Evolutionary conservation across 2,797 vertebrate species (phyloP).

Genomic region (Gouania willdenowi): DNA sequence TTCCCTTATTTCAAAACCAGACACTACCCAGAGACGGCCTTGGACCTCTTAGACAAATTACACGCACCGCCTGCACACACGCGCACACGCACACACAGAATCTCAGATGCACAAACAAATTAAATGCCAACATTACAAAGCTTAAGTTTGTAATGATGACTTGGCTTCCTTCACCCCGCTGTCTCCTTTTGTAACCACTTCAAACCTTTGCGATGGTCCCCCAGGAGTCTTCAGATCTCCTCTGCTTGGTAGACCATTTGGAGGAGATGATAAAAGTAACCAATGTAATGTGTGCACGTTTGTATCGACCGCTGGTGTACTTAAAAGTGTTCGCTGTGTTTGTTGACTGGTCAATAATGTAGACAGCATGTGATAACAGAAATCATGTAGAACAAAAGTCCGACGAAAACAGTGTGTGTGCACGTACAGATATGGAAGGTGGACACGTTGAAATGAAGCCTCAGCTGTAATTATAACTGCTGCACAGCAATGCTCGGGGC

Average conservation of each 20-base stretch:
- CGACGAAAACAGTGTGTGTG: too few species aligned
- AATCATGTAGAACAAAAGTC: background rate
- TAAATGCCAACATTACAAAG: conserved; percentile 1
- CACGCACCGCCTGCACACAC: too few species aligned
- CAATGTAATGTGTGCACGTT: conserved; percentile 36
- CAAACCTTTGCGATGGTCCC: conserved; percentile 20
- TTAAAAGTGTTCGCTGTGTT: conserved; percentile 36
- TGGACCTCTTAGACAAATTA: conserved; percentile 74
- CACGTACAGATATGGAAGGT: too few species aligned
- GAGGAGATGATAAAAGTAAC: conserved; percentile 46
- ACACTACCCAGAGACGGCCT: conserved; percentile 73
- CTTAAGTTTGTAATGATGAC: conserved; percentile 7
- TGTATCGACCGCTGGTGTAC: conserved; percentile 49
- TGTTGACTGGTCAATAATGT: conserved; percentile 42
- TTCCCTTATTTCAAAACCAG: conserved; percentile 82
- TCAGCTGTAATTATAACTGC: too few species aligned
- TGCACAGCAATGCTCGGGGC: too few species aligned
- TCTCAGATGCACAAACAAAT: conserved; percentile 2
- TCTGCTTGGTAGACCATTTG: conserved; percentile 30
- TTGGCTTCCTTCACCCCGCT: conserved; percentile 17
- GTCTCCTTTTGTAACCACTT: conserved; percentile 29
- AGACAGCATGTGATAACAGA: conserved; percentile 17
- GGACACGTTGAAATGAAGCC: too few species aligned
- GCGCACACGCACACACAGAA: conserved; percentile 2
- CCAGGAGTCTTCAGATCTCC: conserved; percentile 33